These are phyloP conservation scores for Phalacrocorax carbo DNA, from an alignment of 2,113 vertebrate genomes.

Conservation along the genomic window DNA sequence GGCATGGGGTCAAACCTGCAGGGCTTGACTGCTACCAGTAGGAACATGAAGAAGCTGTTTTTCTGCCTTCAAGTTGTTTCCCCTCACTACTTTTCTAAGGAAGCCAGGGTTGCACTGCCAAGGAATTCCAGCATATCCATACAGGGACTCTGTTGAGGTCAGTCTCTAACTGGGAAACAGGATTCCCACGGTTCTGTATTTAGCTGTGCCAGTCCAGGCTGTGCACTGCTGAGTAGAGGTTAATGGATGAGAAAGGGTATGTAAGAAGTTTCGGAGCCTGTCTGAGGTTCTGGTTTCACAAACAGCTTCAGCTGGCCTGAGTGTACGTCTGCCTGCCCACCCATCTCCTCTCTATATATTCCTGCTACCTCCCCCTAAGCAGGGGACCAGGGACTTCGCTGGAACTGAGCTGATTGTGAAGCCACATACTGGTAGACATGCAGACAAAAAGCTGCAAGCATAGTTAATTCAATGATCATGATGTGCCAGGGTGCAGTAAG, in stretches of 20 bases:
- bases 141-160: background rate
- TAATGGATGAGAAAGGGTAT: background rate
- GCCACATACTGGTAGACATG: background rate
- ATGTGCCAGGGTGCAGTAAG: background rate
- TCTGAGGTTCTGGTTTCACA: background rate
- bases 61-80: background rate
- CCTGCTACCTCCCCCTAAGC: background rate
- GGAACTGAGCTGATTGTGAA: background rate
- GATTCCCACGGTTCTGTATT: conserved; percentile 55
- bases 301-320: background rate
- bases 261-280: background rate
- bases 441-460: background rate
- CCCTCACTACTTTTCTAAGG: background rate
- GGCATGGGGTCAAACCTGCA: background rate
- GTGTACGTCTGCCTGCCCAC: background rate
- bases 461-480: accelerated
- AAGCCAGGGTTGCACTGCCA: background rate
- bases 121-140: conserved; percentile 9
- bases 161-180: background rate
- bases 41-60: background rate
- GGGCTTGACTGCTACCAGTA: background rate
- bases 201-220: conserved; percentile 9
- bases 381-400: background rate
- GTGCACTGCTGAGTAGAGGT: background rate
- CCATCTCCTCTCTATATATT: background rate